phyloP scores from a whole-genome alignment of 23 tunicate genomes.

The Oikopleura vanhoeffeni region DNA sequence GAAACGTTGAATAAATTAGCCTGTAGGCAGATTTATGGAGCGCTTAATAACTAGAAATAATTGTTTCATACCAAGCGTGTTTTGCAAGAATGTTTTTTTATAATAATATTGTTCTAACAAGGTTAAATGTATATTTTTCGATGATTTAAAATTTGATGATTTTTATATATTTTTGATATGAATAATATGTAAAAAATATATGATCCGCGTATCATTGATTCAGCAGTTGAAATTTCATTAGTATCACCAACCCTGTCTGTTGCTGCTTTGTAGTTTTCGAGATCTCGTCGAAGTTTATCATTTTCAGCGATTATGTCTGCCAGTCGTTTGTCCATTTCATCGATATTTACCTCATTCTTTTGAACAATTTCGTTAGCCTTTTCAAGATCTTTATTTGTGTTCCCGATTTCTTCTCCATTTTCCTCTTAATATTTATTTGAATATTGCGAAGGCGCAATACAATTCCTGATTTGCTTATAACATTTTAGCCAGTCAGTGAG shows the following conservation, averaged over 20 bases:
- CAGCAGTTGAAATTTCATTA: neutral
- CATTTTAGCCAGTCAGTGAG: too few relatives aligned
- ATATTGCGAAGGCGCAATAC: too few relatives aligned
- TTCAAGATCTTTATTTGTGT: neutral
- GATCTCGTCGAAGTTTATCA: neutral
- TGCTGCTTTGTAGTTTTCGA: neutral
- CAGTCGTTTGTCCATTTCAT: neutral
- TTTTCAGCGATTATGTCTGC: neutral
- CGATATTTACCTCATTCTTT: neutral
- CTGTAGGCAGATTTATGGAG: too few relatives aligned
- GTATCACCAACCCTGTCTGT: neutral
- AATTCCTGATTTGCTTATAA: too few relatives aligned
- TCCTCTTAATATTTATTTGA: too few relatives aligned
- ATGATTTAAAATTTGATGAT: neutral
- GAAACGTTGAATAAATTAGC: too few relatives aligned
- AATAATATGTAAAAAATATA: too few relatives aligned
- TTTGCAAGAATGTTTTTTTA: neutral
- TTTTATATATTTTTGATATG: neutral
- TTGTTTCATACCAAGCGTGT: too few relatives aligned
- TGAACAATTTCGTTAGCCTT: neutral
- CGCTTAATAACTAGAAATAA: too few relatives aligned
- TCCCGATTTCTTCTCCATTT: neutral
- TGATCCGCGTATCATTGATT: neutral
- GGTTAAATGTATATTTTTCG: neutral
- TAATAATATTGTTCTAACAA: neutral